These are phyloP conservation scores for Ophiothrix spiculata DNA, from an alignment of 35 echinoderm and acorn worm genomes.

Conservation along the genomic window DNA sequence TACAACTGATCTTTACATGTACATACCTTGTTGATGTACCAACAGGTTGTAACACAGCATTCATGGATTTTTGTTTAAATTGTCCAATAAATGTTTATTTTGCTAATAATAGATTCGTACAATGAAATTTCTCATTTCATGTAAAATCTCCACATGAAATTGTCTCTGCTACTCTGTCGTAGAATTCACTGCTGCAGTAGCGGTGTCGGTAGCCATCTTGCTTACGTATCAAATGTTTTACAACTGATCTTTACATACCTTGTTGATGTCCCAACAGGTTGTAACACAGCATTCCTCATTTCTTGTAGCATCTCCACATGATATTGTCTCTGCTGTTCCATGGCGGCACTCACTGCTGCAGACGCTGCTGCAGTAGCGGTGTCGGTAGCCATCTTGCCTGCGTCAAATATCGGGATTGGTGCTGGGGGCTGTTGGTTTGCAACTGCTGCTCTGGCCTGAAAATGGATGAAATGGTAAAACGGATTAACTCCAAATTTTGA, in stretches of 20 bases:
- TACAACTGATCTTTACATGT: too few species aligned
- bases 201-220: too few species aligned
- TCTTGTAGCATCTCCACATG: constrained; percentile 75
- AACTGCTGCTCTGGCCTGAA: constrained; percentile 53
- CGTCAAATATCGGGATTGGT: constrained; percentile 40
- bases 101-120: too few species aligned
- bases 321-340: constrained; percentile 88
- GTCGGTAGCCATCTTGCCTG: constrained; percentile 64
- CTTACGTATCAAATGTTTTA: too few species aligned
- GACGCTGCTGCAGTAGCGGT: constrained; percentile 65
- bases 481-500: background rate
- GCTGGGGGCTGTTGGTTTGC: constrained; percentile 17
- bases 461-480: background rate
- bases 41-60: constrained; percentile 38
- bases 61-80: too few species aligned
- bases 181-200: too few species aligned
- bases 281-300: constrained; percentile 52
- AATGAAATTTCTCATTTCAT: constrained; percentile 69
- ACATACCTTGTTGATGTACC: constrained; percentile 34
- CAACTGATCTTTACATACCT: constrained; percentile 50
- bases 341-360: constrained; percentile 73
- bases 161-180: too few species aligned
- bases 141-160: constrained; percentile 60
- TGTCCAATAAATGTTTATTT: too few species aligned
- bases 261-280: constrained; percentile 28